phyloP scores from a whole-genome alignment of 2,797 vertebrate genomes.

The Enteromius treurensis region DNA sequence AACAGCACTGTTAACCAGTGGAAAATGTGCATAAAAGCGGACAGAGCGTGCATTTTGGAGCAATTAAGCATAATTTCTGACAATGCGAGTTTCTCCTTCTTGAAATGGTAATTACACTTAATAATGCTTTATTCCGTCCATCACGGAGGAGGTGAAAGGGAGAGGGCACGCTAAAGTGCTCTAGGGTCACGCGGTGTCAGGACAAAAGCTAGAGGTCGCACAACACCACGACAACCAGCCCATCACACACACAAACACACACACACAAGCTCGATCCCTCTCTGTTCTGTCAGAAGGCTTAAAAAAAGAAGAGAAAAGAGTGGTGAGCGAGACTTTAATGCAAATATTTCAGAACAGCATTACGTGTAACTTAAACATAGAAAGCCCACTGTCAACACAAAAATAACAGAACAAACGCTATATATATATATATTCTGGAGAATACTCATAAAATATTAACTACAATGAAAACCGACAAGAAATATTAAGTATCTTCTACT shows the following conservation, averaged over 20 bases:
- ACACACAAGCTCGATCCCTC: background rate
- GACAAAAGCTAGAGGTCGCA: constrained; percentile 68
- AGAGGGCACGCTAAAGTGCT: constrained; percentile 79
- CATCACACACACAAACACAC: constrained; percentile 56
- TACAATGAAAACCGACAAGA: background rate
- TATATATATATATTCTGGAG: background rate
- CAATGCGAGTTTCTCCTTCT: constrained; percentile 73
- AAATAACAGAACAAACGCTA: background rate
- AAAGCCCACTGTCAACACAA: background rate
- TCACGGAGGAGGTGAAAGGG: constrained; percentile 75
- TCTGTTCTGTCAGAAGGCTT: constrained; percentile 26
- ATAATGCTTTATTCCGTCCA: constrained; percentile 83
- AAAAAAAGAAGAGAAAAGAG: too few relatives aligned
- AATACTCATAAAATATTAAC: background rate
- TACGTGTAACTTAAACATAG: background rate
- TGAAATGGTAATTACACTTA: constrained; percentile 83
- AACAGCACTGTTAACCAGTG: constrained; percentile 50
- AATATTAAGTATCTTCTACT: background rate
- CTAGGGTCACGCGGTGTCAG: constrained; percentile 69
- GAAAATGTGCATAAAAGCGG: constrained; percentile 65
- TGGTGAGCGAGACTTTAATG: background rate
- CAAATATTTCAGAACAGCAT: background rate
- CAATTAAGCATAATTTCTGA: constrained; percentile 79
- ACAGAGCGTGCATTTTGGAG: constrained; percentile 56
- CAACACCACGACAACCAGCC: constrained; percentile 55